Evolutionary conservation across 1,140 invertebrate species (phyloP).

Genomic region (Psix sp.): DNA sequence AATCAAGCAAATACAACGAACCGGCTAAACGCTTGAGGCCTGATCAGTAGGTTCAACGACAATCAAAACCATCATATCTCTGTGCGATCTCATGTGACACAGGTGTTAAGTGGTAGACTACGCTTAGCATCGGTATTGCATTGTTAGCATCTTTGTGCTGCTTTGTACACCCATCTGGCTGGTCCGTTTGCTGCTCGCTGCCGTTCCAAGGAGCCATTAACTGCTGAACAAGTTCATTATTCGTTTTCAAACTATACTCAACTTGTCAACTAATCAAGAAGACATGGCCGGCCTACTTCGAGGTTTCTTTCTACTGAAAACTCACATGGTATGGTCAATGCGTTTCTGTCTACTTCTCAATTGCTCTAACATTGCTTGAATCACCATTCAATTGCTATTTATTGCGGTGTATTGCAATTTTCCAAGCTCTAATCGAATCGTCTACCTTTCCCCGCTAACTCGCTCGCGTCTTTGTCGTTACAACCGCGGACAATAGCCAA

Average conservation of each 20-base stretch:
- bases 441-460: too few relatives aligned
- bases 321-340: conserved; percentile 75
- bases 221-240: conserved; percentile 77
- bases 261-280: conserved; percentile 63
- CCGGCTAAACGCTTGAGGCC: conserved; percentile 23
- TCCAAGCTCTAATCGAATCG: conserved; percentile 55
- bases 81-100: conserved; percentile 75
- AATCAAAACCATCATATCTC: conserved; percentile 77
- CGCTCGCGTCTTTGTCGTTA: too few relatives aligned
- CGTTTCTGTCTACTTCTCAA: conserved; percentile 59
- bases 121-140: conserved; percentile 73
- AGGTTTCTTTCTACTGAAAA: conserved; percentile 76
- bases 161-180: conserved; percentile 65
- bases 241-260: conserved; percentile 65
- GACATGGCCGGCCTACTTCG: conserved; percentile 74
- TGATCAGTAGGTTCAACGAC: conserved; percentile 68
- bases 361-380: conserved; percentile 47
- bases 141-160: conserved; percentile 69
- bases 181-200: conserved; percentile 37
- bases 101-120: conserved; percentile 73
- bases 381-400: conserved; percentile 67
- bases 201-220: conserved; percentile 58
- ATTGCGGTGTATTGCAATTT: conserved; percentile 53
- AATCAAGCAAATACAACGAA: too few relatives aligned
- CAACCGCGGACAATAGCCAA: too few relatives aligned